Conservation (phyloP, 30 jellyfish, hydroid and myxozoan genomes). For the Pseudorhiza aurosa region DNA sequence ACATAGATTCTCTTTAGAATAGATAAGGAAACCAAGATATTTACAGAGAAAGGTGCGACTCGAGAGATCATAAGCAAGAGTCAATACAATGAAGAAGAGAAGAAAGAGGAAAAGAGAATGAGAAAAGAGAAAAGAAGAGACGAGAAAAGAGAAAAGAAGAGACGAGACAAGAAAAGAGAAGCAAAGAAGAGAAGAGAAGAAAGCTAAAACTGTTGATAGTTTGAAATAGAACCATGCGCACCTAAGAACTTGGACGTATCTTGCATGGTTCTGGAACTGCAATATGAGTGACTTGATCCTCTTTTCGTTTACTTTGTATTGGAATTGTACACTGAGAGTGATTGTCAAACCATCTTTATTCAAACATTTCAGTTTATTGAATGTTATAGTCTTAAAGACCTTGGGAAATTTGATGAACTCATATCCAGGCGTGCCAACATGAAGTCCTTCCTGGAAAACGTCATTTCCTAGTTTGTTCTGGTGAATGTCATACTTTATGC, state of each 20-base stretch:
- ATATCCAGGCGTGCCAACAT: conserved; percentile 74
- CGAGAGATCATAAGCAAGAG: too few species aligned
- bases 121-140: too few species aligned
- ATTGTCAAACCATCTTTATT: conserved; percentile 77
- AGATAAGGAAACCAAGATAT: too few species aligned
- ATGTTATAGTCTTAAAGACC: conserved; percentile 61
- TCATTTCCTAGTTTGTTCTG: conserved; percentile 69
- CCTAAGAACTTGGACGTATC: conserved; percentile 62
- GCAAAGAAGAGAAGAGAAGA: too few species aligned
- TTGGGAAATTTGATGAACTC: conserved; percentile 56
- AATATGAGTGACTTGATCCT: conserved; percentile 13
- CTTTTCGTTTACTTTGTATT: conserved; percentile 45
- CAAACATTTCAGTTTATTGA: conserved; percentile 39
- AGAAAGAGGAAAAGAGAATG: too few species aligned
- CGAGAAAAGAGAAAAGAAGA: too few species aligned
- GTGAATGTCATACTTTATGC: conserved; percentile 57
- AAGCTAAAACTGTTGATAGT: too few species aligned
- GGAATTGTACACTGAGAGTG: conserved; percentile 61
- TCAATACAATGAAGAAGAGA: too few species aligned
- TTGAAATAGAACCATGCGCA: conserved; percentile 5
- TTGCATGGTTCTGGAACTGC: conserved; percentile 58
- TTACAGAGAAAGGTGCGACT: too few species aligned
- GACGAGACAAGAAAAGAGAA: too few species aligned
- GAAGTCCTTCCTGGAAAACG: conserved; percentile 70
- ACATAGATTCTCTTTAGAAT: too few species aligned